A percentile compares a stretch with the other conserved stretches of the same genome.
Conservation (phyloP, 2,113 vertebrate genomes). For the Genyomyrus donnyi region DNA sequence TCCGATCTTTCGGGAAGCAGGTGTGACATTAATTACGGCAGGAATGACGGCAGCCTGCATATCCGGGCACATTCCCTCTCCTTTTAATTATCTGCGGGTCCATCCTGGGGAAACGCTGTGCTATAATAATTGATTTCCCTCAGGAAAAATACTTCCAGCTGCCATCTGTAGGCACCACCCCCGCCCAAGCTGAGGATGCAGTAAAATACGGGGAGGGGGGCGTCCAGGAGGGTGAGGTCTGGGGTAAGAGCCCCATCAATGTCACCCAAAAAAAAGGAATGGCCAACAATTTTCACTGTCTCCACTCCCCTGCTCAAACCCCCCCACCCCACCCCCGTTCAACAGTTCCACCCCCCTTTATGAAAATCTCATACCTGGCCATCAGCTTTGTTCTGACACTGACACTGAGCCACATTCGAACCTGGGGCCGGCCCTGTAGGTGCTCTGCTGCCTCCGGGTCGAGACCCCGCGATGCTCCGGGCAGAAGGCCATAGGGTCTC, state of each 20-base stretch:
- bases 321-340: background rate
- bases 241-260: background rate
- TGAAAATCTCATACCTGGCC: background rate
- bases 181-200: background rate
- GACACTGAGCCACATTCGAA: background rate
- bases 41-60: constrained; percentile 31
- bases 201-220: background rate
- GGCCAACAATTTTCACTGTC: background rate
- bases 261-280: background rate
- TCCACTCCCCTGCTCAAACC: background rate
- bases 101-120: constrained; percentile 46
- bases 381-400: background rate
- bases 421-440: background rate
- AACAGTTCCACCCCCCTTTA: background rate
- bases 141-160: constrained; percentile 40
- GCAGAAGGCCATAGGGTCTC: background rate
- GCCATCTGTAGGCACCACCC: constrained; percentile 40
- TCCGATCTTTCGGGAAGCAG: constrained; percentile 40
- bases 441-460: background rate
- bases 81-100: constrained; percentile 52
- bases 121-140: constrained; percentile 60
- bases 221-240: background rate
- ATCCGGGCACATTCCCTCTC: constrained; percentile 51
- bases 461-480: too few species aligned
- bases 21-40: constrained; percentile 53